Evolutionary conservation across 1,140 invertebrate species (phyloP), one percentile per base, ranked within the genome.

Genomic region (Drosophila tristis): DNA sequence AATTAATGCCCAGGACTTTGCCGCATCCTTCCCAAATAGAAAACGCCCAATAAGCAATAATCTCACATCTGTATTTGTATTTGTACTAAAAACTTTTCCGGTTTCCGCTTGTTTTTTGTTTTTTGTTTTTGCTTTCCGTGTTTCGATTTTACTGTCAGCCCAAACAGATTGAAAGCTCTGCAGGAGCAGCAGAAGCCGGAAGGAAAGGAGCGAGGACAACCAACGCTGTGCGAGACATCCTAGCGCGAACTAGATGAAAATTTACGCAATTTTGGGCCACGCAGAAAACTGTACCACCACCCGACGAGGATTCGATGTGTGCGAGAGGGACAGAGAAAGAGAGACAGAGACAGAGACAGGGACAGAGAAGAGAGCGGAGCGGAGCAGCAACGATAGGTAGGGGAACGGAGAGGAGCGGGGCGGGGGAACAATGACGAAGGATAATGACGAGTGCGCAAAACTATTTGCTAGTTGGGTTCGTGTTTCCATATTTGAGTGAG

Each of bases 251-350:
- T 87, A 85, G 67, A 84, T 80, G 68, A 89, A 80, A 84, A 90
- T 89, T 89, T 89, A 89, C 84, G 84, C 84, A 89, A 89, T 89
- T 89, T 82, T 77, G 72, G 74, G 67, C 65, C 76, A 90, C 85
- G 73, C 80, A 89, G 84, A 89, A 89, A 89, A 89, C 84, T 89
- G 84, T 89, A 89, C 84, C 84, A 90, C 84, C 84, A 90, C 80
- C 80, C 85, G 84, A 90, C 43, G 59, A 81, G 35, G 35, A 45
- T 63, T 42, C 51, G 29, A 47, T 35, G 61, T 57, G 15, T 61
- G 58, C 48, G 53, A 65, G 16, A 57, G 49, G 44, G 59, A 58
- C 49, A 43, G 42, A 55, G 53, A 50, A 29, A 29, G 26, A 29
- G 26, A 6, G 26, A 29, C 26, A 1, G 31, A 31, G 15, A 31